Evolutionary conservation across 2,888 invertebrate genomes (phyloP).

Genomic region (Orthosia incerta): DNA sequence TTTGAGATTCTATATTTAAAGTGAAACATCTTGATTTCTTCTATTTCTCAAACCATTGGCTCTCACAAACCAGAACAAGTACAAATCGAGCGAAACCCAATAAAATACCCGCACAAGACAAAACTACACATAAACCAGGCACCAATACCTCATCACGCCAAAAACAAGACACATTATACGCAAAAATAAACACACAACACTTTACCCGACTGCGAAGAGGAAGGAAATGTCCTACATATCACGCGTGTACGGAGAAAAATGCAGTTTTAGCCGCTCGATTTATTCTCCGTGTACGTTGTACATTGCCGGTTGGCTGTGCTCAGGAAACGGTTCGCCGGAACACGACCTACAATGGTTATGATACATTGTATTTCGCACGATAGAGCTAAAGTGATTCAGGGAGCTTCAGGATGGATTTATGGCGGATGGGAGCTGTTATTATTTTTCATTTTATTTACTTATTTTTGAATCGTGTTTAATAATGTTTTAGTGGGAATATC

Average conservation of each 20-base stretch:
- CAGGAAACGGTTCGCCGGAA: slow-evolving; percentile 74
- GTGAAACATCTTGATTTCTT: not conserved
- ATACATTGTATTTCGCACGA: slow-evolving; percentile 84
- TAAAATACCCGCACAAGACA: not conserved
- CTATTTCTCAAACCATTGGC: not conserved
- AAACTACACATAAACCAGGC: not conserved
- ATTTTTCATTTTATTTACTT: slow-evolving; percentile 48
- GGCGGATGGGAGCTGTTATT: slow-evolving; percentile 48
- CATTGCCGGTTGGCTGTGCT: slow-evolving; percentile 72
- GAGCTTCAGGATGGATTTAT: slow-evolving; percentile 61
- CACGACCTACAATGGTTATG: slow-evolving; percentile 83
- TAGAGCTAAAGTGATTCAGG: slow-evolving; percentile 84
- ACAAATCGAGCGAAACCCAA: not conserved
- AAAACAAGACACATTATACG: slow-evolving; percentile 53
- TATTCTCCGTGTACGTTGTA: slow-evolving; percentile 67
- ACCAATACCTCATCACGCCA: slow-evolving; percentile 34
- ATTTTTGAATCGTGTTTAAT: slow-evolving; percentile 14
- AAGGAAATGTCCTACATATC: slow-evolving; percentile 73
- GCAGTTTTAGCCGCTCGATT: slow-evolving; percentile 73
- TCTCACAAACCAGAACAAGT: not conserved
- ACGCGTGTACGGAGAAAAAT: slow-evolving; percentile 69
- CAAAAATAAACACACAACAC: slow-evolving; percentile 61
- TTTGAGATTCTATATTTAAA: not conserved
- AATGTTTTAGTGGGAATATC: too few relatives aligned
- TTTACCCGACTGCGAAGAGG: slow-evolving; percentile 65